Evolutionary conservation across 1,140 invertebrate genomes (phyloP), one percentile per base, ranked within the genome.

Genomic region (Meteorus sp.): DNA sequence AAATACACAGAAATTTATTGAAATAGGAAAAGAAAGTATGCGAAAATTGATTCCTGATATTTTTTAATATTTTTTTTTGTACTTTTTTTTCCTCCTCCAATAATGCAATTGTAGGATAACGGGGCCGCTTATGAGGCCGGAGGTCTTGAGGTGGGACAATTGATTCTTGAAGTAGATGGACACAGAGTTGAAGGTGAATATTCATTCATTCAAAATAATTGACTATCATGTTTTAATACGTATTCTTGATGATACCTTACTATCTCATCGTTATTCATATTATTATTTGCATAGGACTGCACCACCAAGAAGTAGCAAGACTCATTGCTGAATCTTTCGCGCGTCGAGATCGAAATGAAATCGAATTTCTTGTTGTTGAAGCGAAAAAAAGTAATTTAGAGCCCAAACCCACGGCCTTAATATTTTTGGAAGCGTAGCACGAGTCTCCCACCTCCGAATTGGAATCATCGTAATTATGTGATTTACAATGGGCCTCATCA

Each of bases 91-190:
- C n/a, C 7, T 48, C 9, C n/a, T 13, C 9, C 9, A 25, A 5
- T n/a, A 41, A 41, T 41, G 4, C 39, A 41, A 6, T 41, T 81
- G 27, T 75, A 97, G 92, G 92, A 94, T 79, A 92, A 94, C 74
- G 95, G 95, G 61, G 93, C 94, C 62, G 95, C 95, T 41, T 94
- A 88, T 75, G 90, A 93, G 70, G 93, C 93, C 31, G 93, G 93
- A 27, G 92, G 92, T 44, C 80, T 98, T 44, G 91, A 95, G 78
- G 92, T 96, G 51, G 95, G 95, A 52, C 94, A 98, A 76, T 82
- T 97, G 43, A 95, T 98, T 66, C 81, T 97, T 52, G 92, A 94
- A 74, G 94, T 97, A 56, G 93, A 98, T 73, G 93, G 93, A 13
- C 87, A 89, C 60, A 86, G 89, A 66, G 88, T 97, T 25, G 89